phyloP scores from a whole-genome alignment of 2,888 invertebrate species.

The Cataglyphis altisquamis region DNA sequence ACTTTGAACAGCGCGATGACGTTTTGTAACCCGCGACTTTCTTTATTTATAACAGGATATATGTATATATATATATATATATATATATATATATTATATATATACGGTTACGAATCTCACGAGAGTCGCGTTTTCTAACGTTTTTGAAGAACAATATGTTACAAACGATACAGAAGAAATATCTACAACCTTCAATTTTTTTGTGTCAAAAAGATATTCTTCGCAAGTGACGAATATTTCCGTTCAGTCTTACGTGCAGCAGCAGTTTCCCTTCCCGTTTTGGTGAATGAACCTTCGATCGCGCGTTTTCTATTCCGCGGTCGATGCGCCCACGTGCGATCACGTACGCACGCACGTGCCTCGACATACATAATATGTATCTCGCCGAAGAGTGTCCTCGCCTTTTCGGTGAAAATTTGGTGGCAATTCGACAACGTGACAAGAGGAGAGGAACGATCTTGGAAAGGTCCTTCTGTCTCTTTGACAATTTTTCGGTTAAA shows the following conservation, averaged over 20 bases:
- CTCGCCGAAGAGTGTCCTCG: neutral
- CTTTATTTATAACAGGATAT: neutral
- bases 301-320: conserved; percentile 35
- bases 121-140: neutral
- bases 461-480: neutral
- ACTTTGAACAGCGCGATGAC: neutral
- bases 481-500: neutral
- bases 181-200: neutral
- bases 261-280: conserved; percentile 8
- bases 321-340: conserved; percentile 15
- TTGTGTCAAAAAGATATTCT: neutral
- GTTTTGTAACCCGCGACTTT: neutral
- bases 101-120: neutral
- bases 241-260: neutral
- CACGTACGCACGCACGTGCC: conserved; percentile 1
- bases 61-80: neutral
- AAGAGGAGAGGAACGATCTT: neutral
- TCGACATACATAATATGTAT: conserved; percentile 12
- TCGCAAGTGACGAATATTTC: neutral
- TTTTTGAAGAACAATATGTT: neutral
- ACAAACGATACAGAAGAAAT: neutral
- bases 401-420: neutral
- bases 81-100: neutral
- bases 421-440: neutral
- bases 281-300: conserved; percentile 29